These are phyloP conservation scores for Gerris lacustris DNA, from an alignment of 2,888 invertebrate genomes.

Conservation along the genomic window DNA sequence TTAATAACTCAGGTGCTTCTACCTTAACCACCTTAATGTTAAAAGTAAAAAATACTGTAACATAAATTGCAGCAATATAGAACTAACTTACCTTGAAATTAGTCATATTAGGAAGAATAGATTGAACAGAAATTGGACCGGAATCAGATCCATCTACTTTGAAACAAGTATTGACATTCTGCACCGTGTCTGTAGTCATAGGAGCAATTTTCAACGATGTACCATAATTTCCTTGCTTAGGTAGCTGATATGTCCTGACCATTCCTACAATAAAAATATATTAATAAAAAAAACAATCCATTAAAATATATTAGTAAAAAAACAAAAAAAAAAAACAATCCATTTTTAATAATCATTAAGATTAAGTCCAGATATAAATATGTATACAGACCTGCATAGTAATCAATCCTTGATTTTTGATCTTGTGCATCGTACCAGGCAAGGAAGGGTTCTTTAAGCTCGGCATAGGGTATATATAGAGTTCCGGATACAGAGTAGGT, in stretches of 20 bases:
- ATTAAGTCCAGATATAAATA: conserved; percentile 15
- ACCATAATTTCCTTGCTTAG: conserved; percentile 50
- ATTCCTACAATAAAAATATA: conserved; percentile 42
- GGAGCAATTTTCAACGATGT: conserved; percentile 72
- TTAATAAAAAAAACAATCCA: too few species aligned
- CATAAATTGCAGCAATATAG: too few species aligned
- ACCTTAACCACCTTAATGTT: too few species aligned
- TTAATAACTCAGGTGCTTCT: too few species aligned
- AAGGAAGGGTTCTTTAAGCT: conserved; percentile 80
- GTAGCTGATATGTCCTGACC: conserved; percentile 81
- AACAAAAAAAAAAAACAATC: too few species aligned
- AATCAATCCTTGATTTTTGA: conserved; percentile 77
- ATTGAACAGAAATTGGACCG: conserved; percentile 52
- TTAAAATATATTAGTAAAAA: too few species aligned
- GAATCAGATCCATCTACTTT: conserved; percentile 65
- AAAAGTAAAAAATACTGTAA: too few species aligned
- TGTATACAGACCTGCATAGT: conserved; percentile 60
- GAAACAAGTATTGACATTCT: conserved; percentile 66
- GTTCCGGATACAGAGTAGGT: conserved; percentile 65
- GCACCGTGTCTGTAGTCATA: conserved; percentile 53
- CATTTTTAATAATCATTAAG: too few species aligned
- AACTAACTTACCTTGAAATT: conserved; percentile 49
- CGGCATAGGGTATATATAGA: conserved; percentile 82
- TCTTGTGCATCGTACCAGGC: conserved; percentile 70
- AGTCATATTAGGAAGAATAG: conserved; percentile 66